Conservation (phyloP, 1,140 invertebrate species). For the Sycophaga agraensis region DNA sequence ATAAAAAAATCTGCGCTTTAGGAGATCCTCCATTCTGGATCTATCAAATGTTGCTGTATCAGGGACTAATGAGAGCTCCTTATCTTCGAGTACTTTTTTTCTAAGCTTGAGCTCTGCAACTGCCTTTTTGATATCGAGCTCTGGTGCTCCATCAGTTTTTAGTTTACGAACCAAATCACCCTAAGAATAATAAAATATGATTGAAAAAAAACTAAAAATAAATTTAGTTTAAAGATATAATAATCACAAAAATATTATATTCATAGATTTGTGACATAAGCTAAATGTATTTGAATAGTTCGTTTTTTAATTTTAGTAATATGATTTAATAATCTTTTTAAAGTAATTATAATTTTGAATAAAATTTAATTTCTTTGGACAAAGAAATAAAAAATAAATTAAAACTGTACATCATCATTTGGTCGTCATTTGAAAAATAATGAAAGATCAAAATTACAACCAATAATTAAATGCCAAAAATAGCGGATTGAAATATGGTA, state of each 20-base stretch:
- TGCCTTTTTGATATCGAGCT: constrained; percentile 90
- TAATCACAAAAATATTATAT: neutral
- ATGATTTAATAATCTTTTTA: too few species aligned
- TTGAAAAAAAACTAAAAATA: neutral
- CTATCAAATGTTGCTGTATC: constrained; percentile 81
- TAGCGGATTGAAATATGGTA: too few species aligned
- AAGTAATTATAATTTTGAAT: too few species aligned
- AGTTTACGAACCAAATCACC: constrained; percentile 87
- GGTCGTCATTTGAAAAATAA: too few species aligned
- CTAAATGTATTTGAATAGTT: too few species aligned
- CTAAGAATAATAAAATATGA: constrained; percentile 50
- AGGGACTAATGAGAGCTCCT: constrained; percentile 83
- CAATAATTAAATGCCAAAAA: too few species aligned
- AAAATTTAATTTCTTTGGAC: too few species aligned
- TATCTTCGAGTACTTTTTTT: constrained; percentile 92
- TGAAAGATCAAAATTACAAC: too few species aligned
- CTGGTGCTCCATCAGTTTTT: constrained; percentile 82
- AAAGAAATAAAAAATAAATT: too few species aligned
- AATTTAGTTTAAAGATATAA: neutral
- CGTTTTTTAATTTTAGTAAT: too few species aligned
- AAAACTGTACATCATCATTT: too few species aligned
- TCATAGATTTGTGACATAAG: too few species aligned
- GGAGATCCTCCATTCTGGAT: constrained; percentile 92
- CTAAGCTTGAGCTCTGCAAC: constrained; percentile 88
- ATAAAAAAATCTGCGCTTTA: constrained; percentile 97